phyloP scores from a whole-genome alignment of 2,797 vertebrate species.

The Ficedula albicollis region DNA sequence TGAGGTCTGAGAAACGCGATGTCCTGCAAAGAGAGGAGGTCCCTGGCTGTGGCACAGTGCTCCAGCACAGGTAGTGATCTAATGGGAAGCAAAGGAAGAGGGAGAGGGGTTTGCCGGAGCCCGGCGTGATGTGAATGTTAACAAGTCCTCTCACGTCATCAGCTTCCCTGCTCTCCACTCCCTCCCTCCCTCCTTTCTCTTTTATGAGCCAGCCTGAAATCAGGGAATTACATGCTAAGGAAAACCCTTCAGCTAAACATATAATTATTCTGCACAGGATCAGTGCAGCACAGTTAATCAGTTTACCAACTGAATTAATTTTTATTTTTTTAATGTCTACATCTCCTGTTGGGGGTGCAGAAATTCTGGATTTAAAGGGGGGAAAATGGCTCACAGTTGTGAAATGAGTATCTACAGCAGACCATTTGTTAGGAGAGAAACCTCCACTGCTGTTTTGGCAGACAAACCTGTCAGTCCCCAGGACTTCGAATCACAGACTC shows the following conservation, averaged over 20 bases:
- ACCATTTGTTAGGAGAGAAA: neutral
- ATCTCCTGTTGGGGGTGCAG: conserved; percentile 33
- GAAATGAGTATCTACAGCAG: conserved; percentile 29
- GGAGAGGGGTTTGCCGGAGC: conserved; percentile 66
- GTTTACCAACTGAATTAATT: conserved; percentile 70
- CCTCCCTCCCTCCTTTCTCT: conserved; percentile 41
- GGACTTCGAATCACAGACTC: conserved; percentile 19
- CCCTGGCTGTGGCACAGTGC: conserved; percentile 31
- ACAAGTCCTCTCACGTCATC: conserved; percentile 65
- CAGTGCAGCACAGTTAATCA: conserved; percentile 69
- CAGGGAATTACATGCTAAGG: conserved; percentile 74
- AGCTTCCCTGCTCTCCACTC: conserved; percentile 47
- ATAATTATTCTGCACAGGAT: conserved; percentile 76
- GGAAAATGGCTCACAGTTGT: neutral
- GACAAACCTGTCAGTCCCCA: conserved; percentile 30
- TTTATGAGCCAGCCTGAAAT: conserved; percentile 73
- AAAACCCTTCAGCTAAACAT: conserved; percentile 75
- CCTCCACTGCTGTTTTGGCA: conserved; percentile 32
- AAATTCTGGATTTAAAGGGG: conserved; percentile 22
- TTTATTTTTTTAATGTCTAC: conserved; percentile 41
- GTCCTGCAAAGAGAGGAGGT: conserved; percentile 28
- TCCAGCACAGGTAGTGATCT: conserved; percentile 66
- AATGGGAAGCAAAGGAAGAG: conserved; percentile 37
- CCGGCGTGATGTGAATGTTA: conserved; percentile 67
- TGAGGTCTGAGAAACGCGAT: neutral